Base-by-base conservation (phyloP, 2,113 vertebrate genomes). In the Numenius arquata region DNA sequence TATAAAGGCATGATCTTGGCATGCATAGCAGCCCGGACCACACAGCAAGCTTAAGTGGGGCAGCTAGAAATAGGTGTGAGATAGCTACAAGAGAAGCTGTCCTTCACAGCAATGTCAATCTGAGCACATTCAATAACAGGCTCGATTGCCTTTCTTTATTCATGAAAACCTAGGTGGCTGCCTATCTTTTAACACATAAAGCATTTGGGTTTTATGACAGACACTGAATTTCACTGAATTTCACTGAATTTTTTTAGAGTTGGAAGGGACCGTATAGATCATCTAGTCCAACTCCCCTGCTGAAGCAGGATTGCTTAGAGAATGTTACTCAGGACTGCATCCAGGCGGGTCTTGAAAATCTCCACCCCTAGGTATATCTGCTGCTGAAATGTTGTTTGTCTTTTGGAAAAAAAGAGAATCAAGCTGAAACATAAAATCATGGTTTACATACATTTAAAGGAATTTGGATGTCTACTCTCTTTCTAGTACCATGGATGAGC, bases 11-110 rank as follows among this genome's bases (percentile, higher is more conserved):
- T 13, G 14, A 38, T 66, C 43, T 81, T 70, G 61, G 7, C 27
- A 38, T 27, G 3, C 8, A 12, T 8, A 78, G 27, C 23, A 82
- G 61, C 12, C 9, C 0, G 0, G 22, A 32, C 8, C 9, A 48
- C 43, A 59, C 7, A 73, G 22, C 9, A 66, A 72, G 65, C 20
- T 29, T 67, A n/a, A 25, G 8, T 12, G 40, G 17, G 15, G 2
- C 15, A 77, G 11, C 20, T 53, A 43, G 41, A 82, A 88, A 56
- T 3, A 56, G 4, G 15, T 10, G 11, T 58, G 50, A 68, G 16
- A 10, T 36, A 5, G 20, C 38, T 74, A n/a, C 13, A 66, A n/a
- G 19, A 74, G 20, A 61, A 66, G 4, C 4, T 81, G 29, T 53
- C 30, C 20, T 94, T 53, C 45, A 15, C 12, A 67, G 52, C 32